phyloP scores from a whole-genome alignment of 1,140 invertebrate genomes.

The Habropoda laboriosa region DNA sequence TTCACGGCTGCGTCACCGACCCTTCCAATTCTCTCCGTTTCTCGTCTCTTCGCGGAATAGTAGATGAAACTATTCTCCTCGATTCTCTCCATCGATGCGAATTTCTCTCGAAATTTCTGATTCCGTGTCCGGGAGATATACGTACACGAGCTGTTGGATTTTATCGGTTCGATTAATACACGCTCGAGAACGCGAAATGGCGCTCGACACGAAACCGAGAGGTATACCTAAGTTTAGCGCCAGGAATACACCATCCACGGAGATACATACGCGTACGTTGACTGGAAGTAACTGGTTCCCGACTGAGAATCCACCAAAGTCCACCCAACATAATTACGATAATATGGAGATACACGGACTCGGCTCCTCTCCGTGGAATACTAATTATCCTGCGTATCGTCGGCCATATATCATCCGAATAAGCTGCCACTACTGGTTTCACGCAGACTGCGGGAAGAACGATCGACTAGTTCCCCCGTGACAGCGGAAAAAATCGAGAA shows the following conservation, averaged over 20 bases:
- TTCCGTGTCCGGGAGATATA: neutral
- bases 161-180: slow-evolving; percentile 18
- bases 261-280: neutral
- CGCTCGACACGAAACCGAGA: neutral
- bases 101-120: neutral
- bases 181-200: neutral
- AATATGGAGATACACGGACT: slow-evolving; percentile 36
- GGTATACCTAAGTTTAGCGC: neutral
- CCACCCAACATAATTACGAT: slow-evolving; percentile 34
- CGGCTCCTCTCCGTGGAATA: slow-evolving; percentile 14
- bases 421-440: slow-evolving; percentile 37
- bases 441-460: slow-evolving; percentile 2
- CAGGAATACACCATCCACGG: too few species aligned
- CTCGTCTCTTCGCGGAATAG: neutral
- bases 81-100: neutral
- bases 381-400: slow-evolving; percentile 32
- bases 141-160: neutral
- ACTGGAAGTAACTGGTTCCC: slow-evolving; percentile 40
- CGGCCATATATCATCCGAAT: slow-evolving; percentile 32
- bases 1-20: neutral
- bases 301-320: neutral
- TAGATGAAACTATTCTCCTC: too few species aligned
- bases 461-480: slow-evolving; percentile 12
- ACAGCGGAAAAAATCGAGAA: neutral
- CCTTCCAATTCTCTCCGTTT: neutral